A percentile compares a stretch with the other conserved stretches of the same genome.
Conservation (phyloP, 30 jellyfish, hydroid and myxozoan genomes). For the Haliclystus octoradiatus region DNA sequence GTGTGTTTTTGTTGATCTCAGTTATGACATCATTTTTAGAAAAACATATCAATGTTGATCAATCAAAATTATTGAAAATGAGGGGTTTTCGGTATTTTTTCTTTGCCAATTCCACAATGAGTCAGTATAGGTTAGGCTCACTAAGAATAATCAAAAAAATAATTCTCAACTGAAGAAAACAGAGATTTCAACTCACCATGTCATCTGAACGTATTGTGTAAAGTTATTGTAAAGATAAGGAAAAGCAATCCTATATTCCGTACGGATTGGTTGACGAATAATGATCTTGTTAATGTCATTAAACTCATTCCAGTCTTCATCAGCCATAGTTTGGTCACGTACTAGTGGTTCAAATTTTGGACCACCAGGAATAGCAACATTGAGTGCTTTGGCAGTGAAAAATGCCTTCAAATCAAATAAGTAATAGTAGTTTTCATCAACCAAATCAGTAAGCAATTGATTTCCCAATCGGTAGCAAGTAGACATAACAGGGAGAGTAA, state of each 20-base stretch:
- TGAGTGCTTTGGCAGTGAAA: slow-evolving; percentile 98
- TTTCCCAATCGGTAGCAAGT: slow-evolving; percentile 89
- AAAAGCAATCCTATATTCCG: slow-evolving; percentile 95
- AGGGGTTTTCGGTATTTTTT: no score
- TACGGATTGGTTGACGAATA: slow-evolving; percentile 93
- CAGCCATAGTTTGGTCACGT: slow-evolving; percentile 69
- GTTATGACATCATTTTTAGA: no score
- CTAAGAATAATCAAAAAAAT: background rate
- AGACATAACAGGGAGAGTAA: slow-evolving; percentile 78
- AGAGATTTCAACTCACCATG: slow-evolving; percentile 88
- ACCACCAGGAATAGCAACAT: slow-evolving; percentile 99
- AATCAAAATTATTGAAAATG: no score
- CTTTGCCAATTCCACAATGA: no score
- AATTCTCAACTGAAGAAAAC: background rate
- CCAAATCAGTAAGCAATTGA: slow-evolving; percentile 91
- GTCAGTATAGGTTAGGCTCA: no score
- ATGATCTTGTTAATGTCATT: slow-evolving; percentile 94
- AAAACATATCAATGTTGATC: no score
- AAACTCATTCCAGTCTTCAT: slow-evolving; percentile 98
- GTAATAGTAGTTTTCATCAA: slow-evolving; percentile 88
- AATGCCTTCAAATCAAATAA: slow-evolving; percentile 87
- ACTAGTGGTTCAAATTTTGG: slow-evolving; percentile 99
- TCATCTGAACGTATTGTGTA: slow-evolving; percentile 87
- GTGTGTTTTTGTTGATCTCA: no score
- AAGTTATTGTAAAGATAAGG: slow-evolving; percentile 94